phyloP scores from a whole-genome alignment of 2,888 invertebrate genomes.

The Penaeus monodon region DNA sequence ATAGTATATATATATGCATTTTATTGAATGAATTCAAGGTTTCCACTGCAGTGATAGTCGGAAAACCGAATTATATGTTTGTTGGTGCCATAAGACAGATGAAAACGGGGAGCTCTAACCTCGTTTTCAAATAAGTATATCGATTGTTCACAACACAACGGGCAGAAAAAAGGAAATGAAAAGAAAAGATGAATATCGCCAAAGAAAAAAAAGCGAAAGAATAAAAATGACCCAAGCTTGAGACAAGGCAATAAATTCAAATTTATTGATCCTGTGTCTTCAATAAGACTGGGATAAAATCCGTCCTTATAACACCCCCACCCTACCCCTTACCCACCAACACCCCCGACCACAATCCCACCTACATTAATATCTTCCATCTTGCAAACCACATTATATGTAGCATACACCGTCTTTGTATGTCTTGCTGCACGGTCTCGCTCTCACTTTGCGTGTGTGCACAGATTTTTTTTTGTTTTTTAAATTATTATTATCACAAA shows the following conservation, averaged over 20 bases:
- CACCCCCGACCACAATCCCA: not conserved
- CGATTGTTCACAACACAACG: conserved; percentile 31
- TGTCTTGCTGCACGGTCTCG: no score
- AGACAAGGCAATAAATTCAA: conserved; percentile 60
- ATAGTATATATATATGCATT: conserved; percentile 6
- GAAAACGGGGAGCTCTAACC: not conserved
- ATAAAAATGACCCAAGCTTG: conserved; percentile 42
- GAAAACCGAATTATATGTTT: conserved; percentile 1
- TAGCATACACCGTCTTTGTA: no score
- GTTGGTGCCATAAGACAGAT: conserved; percentile 45
- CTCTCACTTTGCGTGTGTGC: no score
- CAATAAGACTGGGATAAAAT: conserved; percentile 24
- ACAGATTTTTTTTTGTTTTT: no score
- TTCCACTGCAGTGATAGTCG: not conserved
- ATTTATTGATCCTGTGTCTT: conserved; percentile 59
- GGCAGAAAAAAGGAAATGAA: not conserved
- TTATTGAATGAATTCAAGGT: conserved; percentile 13
- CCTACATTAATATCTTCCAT: not conserved
- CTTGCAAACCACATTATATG: no score
- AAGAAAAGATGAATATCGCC: not conserved
- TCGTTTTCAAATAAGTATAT: conserved; percentile 3
- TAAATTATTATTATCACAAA: no score
- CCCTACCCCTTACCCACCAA: not conserved
- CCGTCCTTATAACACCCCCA: not conserved
- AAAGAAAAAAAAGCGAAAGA: conserved; percentile 4